phyloP scores from a whole-genome alignment of 2,888 invertebrate species.

The Girardia tigrina region DNA sequence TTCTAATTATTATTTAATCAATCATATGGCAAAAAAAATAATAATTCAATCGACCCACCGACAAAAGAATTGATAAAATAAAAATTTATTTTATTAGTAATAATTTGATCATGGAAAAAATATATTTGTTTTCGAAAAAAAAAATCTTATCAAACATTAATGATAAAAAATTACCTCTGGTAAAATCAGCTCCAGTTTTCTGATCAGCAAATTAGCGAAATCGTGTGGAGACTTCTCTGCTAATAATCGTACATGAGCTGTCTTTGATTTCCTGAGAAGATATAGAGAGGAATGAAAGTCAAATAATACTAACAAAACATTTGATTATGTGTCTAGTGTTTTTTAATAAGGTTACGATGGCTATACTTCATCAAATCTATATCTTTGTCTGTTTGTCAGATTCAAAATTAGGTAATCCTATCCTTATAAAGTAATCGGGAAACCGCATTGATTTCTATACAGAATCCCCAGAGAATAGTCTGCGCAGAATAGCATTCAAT shows the following conservation, averaged over 20 bases:
- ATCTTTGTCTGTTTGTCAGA: constrained; percentile 23
- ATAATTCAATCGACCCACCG: too few species aligned
- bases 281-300: neutral
- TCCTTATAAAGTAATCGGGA: neutral
- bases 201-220: constrained; percentile 17
- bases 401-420: constrained; percentile 23
- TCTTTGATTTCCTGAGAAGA: neutral
- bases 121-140: too few species aligned
- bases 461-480: constrained; percentile 9
- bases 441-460: constrained; percentile 10
- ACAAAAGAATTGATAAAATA: too few species aligned
- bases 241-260: constrained; percentile 15
- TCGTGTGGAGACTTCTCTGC: constrained; percentile 19
- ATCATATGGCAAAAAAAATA: too few species aligned
- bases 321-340: constrained; percentile 20
- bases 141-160: neutral
- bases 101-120: too few species aligned
- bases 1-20: too few species aligned
- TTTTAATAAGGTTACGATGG: constrained; percentile 23
- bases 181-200: constrained; percentile 3
- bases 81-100: too few species aligned
- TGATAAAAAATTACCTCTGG: constrained; percentile 17
- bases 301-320: neutral
- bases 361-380: constrained; percentile 11
- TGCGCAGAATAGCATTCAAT: constrained; percentile 9